A percentile compares a stretch with the other conserved stretches of the same genome.
phyloP scores from a whole-genome alignment of 2,888 invertebrate species.

The Portevinia maculata region DNA sequence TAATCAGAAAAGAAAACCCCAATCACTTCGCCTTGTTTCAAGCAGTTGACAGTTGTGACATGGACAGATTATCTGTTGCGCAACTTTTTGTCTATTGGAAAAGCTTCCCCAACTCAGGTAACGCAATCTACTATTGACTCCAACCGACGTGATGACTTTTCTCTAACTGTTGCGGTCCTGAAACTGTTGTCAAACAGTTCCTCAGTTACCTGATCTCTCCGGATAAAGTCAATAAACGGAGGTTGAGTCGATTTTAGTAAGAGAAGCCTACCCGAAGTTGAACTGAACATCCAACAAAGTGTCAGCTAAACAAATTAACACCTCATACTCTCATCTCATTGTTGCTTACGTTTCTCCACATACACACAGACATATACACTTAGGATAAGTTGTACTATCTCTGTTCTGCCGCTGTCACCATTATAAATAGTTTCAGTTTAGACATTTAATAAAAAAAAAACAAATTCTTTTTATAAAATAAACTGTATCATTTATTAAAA shows the following conservation, averaged over 20 bases:
- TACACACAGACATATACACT: background rate
- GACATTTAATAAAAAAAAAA: background rate
- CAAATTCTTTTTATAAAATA: background rate
- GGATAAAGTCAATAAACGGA: slow-evolving; percentile 47
- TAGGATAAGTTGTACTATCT: slow-evolving; percentile 9
- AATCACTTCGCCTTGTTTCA: slow-evolving; percentile 13
- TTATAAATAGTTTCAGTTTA: background rate
- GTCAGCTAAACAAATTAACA: background rate
- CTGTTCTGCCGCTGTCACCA: slow-evolving; percentile 1
- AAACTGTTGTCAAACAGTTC: slow-evolving; percentile 45
- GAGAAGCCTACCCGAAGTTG: slow-evolving; percentile 24
- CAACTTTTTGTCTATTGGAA: slow-evolving; percentile 1
- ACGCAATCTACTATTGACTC: slow-evolving; percentile 24
- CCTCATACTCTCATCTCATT: background rate
- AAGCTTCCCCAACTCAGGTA: background rate
- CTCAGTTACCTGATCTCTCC: slow-evolving; percentile 71
- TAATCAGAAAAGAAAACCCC: slow-evolving; percentile 14
- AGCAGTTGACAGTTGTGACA: slow-evolving; percentile 17
- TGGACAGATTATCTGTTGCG: slow-evolving; percentile 27
- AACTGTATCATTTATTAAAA: background rate
- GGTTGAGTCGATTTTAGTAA: slow-evolving; percentile 10
- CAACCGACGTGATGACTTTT: slow-evolving; percentile 41
- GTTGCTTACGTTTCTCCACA: background rate
- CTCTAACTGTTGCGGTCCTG: slow-evolving; percentile 70
- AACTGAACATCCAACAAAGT: background rate